Evolutionary conservation across 2,113 vertebrate species (phyloP).

Genomic region (Hemibagrus wyckioides): DNA sequence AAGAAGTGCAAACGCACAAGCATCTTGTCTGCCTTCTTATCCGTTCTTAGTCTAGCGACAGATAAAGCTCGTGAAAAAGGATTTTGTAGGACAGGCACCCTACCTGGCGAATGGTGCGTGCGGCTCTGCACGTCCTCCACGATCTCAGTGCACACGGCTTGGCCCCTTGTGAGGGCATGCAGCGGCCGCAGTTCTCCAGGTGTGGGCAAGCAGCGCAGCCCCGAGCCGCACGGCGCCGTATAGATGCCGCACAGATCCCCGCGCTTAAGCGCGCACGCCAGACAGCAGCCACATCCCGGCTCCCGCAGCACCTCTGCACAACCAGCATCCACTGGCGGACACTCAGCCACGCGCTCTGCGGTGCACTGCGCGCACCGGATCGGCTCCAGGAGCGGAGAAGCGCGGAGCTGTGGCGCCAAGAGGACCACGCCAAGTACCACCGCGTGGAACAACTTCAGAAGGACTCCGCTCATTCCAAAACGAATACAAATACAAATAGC

Average conservation of each 20-base stretch:
- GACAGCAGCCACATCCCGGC: slow-evolving; percentile 90
- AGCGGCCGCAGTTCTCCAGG: slow-evolving; percentile 80
- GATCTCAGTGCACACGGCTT: slow-evolving; percentile 76
- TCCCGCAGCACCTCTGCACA: slow-evolving; percentile 81
- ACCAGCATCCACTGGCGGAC: slow-evolving; percentile 76
- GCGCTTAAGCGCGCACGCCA: slow-evolving; percentile 78
- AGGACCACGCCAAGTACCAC: slow-evolving; percentile 66
- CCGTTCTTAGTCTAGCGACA: neutral
- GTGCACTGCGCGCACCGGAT: slow-evolving; percentile 85
- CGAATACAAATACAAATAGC: slow-evolving; percentile 54
- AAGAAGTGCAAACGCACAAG: neutral
- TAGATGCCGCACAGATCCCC: slow-evolving; percentile 86
- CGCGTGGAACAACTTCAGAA: slow-evolving; percentile 60
- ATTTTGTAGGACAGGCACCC: slow-evolving; percentile 20
- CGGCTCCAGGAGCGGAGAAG: slow-evolving; percentile 68
- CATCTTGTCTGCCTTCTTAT: neutral
- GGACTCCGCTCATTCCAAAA: slow-evolving; percentile 66
- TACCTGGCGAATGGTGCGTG: slow-evolving; percentile 68
- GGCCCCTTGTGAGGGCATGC: slow-evolving; percentile 82
- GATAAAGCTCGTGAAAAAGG: slow-evolving; percentile 4
- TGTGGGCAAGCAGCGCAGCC: slow-evolving; percentile 81
- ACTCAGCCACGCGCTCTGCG: slow-evolving; percentile 77
- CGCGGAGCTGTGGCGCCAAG: slow-evolving; percentile 59
- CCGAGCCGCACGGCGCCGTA: slow-evolving; percentile 86
- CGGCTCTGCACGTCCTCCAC: slow-evolving; percentile 61